Percentiles rank a stretch among this genome's conserved stretches.
These are phyloP conservation scores for Dermochelys coriacea DNA, from an alignment of 2,797 vertebrate species.

Conservation along the genomic window DNA sequence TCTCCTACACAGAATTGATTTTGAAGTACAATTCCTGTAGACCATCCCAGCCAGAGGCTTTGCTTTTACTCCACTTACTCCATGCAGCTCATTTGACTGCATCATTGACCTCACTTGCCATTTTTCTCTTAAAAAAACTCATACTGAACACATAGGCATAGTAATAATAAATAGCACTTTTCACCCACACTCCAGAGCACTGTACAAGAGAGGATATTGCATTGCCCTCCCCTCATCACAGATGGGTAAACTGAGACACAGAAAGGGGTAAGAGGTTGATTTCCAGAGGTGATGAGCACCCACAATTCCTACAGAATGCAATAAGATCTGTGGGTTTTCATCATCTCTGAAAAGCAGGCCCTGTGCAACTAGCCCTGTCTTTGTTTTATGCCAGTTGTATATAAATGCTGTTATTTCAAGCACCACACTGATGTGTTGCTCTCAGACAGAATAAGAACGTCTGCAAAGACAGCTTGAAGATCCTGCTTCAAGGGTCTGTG, in stretches of 20 bases:
- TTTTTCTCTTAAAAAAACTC: background rate
- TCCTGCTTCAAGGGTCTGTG: background rate
- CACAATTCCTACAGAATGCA: too few relatives aligned
- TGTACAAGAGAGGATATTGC: background rate
- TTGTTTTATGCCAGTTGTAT: background rate
- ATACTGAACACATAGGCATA: background rate
- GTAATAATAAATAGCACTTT: background rate
- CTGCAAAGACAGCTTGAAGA: fast-evolving
- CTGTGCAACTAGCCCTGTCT: background rate
- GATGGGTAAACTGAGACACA: background rate
- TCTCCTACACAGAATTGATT: fast-evolving
- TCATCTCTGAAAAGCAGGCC: background rate
- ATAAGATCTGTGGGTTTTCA: fast-evolving
- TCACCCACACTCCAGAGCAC: background rate
- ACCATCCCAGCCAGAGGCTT: background rate
- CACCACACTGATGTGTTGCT: fast-evolving
- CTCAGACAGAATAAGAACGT: fast-evolving
- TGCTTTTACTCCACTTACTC: background rate
- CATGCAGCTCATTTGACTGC: background rate
- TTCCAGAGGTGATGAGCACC: fast-evolving
- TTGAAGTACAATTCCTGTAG: background rate
- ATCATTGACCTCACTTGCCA: background rate
- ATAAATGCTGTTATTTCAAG: background rate
- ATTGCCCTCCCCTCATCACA: background rate
- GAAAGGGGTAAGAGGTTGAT: background rate